These are phyloP conservation scores for Amia ocellicauda DNA, from an alignment of 2,113 vertebrate genomes.

Conservation along the genomic window DNA sequence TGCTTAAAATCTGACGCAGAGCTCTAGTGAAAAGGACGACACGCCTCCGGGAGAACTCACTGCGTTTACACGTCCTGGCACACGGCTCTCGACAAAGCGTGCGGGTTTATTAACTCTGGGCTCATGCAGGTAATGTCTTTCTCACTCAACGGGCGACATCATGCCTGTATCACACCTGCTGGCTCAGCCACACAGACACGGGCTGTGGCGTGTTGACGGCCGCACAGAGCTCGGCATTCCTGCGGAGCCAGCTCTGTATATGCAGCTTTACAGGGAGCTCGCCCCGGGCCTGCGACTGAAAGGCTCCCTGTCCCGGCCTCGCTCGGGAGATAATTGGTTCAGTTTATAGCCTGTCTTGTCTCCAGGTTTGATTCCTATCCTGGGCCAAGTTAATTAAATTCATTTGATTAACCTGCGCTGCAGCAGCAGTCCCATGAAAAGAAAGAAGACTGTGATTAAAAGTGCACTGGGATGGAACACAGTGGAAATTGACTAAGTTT, in stretches of 20 bases:
- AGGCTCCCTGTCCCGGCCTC: background rate
- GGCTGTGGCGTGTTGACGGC: no score
- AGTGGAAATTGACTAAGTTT: slow-evolving; percentile 40
- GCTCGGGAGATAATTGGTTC: slow-evolving; percentile 58
- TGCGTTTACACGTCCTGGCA: background rate
- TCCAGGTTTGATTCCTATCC: slow-evolving; percentile 60
- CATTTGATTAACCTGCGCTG: slow-evolving; percentile 67
- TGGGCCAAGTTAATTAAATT: slow-evolving; percentile 69
- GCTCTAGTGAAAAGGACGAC: background rate
- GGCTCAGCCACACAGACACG: no score
- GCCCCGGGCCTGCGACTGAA: slow-evolving; percentile 21
- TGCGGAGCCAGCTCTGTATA: no score
- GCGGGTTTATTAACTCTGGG: no score
- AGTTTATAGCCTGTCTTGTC: slow-evolving; percentile 67
- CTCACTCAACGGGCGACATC: no score
- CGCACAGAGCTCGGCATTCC: background rate
- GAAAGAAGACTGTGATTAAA: slow-evolving; percentile 32
- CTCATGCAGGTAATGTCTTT: no score
- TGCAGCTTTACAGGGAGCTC: background rate
- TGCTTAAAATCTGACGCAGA: background rate
- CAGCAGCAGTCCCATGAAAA: slow-evolving; percentile 47
- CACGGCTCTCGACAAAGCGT: no score
- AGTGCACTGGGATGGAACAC: slow-evolving; percentile 39
- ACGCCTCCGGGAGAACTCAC: background rate
- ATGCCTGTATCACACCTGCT: no score